phyloP scores from a whole-genome alignment of 2,797 vertebrate species.

The Sebastes vulpes region DNA sequence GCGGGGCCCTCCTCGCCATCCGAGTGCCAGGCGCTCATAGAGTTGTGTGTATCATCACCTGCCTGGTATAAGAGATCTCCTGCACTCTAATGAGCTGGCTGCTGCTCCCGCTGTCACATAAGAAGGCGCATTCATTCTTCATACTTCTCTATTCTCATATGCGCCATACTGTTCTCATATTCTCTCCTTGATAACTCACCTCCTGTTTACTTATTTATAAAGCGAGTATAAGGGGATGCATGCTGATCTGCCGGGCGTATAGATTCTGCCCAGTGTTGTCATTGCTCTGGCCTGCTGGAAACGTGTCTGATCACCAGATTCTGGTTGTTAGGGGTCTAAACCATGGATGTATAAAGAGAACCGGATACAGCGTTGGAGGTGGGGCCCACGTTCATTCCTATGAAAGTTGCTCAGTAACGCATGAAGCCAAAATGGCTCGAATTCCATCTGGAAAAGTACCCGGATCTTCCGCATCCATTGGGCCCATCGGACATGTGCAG shows the following conservation, averaged over 20 bases:
- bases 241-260: not conserved
- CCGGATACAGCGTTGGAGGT: too few species aligned
- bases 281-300: not conserved
- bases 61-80: slow-evolving; percentile 36
- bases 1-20: slow-evolving; percentile 25
- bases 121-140: slow-evolving; percentile 22
- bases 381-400: too few species aligned
- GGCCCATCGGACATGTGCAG: too few species aligned
- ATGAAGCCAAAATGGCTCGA: too few species aligned
- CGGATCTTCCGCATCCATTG: too few species aligned
- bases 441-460: too few species aligned
- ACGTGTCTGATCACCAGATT: not conserved
- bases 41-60: slow-evolving; percentile 50
- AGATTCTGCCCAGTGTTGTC: not conserved
- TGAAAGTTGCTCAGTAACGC: too few species aligned
- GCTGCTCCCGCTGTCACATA: slow-evolving; percentile 35
- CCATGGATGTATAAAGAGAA: too few species aligned
- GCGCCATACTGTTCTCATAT: slow-evolving; percentile 21
- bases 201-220: slow-evolving; percentile 49
- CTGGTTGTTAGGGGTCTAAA: not conserved
- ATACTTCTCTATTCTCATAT: slow-evolving; percentile 12
- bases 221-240: not conserved
- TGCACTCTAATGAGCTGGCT: slow-evolving; percentile 72
- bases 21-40: slow-evolving; percentile 21
- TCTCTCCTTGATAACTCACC: slow-evolving; percentile 29